Evolutionary conservation across 1,140 invertebrate species (phyloP), one percentile per base, ranked within the genome.

Genomic region (Drosophila insularis): DNA sequence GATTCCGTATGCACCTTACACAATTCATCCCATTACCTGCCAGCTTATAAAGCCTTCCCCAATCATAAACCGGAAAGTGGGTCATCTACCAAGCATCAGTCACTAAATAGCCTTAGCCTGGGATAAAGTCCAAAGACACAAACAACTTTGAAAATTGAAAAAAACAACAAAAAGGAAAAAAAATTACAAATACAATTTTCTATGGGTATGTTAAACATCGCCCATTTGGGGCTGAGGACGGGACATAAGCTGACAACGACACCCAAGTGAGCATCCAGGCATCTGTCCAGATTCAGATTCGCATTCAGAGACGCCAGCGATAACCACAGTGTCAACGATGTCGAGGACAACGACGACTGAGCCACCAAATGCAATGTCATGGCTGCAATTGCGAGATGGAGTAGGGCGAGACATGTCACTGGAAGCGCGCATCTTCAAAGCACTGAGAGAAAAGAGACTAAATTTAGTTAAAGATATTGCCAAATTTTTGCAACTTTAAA

Each of bases 161-260:
- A 87, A 23, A 23, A 23, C 4, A 23, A 23, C n/a, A 75, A 87
- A 76, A 27, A 74, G 77, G 76, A 80, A 80, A 89, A 89, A 27
- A 27, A 27, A 27, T n/a, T n/a, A 27, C 27, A 27, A 27, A 27
- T 82, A 89, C 82, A 89, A 87, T 87, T 87, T 87, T 87, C 72
- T 69, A 87, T 84, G 82, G 84, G 79, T 82, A 82, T 86, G 82
- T 81, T 87, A 87, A 86, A 79, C 82, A 87, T 87, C 84, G 79
- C 61, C 14, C 40, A 53, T 69, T 71, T 68, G 71, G 71, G 80
- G 54, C 67, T 19, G 37, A 11, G n/a, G 2, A 21, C 27, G 17
- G 23, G n/a, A n/a, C 86, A 82, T 82, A 81, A 87, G 82, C 82
- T 87, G 82, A 87, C 82, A 89, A 74, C 84, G 79, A 87, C 86